A percentile compares a stretch with the other conserved stretches of the same genome.
These are phyloP conservation scores for Schrankia costaestrigalis DNA, from an alignment of 2,888 invertebrate genomes.

Conservation along the genomic window DNA sequence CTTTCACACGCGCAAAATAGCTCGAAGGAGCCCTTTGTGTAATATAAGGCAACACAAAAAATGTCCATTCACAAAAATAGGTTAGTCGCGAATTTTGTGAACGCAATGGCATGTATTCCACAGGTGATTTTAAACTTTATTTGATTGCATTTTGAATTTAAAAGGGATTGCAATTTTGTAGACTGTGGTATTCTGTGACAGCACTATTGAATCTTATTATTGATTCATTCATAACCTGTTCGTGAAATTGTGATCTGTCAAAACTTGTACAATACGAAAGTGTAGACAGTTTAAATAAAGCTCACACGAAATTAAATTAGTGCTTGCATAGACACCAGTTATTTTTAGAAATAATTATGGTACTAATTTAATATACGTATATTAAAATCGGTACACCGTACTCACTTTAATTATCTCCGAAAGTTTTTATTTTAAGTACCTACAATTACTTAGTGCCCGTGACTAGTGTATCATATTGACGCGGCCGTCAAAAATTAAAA, in stretches of 20 bases:
- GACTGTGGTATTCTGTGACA: conserved; percentile 19
- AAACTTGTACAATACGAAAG: conserved; percentile 10
- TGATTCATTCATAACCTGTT: conserved; percentile 24
- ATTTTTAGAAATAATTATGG: no score
- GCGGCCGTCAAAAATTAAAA: conserved; percentile 45
- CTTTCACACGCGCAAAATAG: conserved; percentile 78
- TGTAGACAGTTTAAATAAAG: no score
- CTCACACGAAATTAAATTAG: no score
- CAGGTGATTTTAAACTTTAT: conserved; percentile 31
- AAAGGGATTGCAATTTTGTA: conserved; percentile 2
- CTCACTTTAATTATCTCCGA: conserved; percentile 23
- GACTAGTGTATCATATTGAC: conserved; percentile 37
- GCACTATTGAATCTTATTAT: conserved; percentile 13
- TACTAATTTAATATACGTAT: conserved; percentile 21
- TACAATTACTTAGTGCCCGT: conserved; percentile 29
- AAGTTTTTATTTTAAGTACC: conserved; percentile 26
- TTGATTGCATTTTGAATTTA: conserved; percentile 7
- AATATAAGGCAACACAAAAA: conserved; percentile 61
- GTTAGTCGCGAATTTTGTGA: conserved; percentile 65
- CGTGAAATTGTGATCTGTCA: conserved; percentile 12
- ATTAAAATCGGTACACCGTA: conserved; percentile 16
- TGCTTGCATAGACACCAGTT: no score
- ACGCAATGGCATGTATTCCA: conserved; percentile 17
- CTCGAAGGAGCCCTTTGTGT: conserved; percentile 69
- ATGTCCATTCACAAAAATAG: conserved; percentile 78